Conservation (phyloP, 2,797 vertebrate species). For the Coreius guichenoti region DNA sequence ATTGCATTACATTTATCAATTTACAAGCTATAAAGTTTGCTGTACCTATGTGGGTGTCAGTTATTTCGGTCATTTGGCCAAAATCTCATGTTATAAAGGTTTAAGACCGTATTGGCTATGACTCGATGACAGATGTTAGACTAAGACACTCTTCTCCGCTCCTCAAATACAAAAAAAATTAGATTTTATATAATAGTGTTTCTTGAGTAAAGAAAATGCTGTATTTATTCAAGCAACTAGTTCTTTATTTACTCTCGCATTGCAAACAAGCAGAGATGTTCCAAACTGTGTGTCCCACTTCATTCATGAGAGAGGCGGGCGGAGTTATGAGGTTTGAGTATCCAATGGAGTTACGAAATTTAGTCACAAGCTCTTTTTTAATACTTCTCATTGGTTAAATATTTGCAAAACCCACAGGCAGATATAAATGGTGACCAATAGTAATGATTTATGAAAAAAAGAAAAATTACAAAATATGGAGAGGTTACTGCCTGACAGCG, state of each 20-base stretch:
- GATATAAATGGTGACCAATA: not conserved
- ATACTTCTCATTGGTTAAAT: not conserved
- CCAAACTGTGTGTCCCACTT: not conserved
- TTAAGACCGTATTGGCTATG: not conserved
- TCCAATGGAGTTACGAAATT: not conserved
- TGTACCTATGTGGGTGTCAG: not conserved
- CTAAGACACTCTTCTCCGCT: not conserved
- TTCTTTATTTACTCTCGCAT: too few relatives aligned
- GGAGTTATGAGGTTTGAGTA: not conserved
- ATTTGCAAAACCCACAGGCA: not conserved
- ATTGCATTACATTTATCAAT: not conserved
- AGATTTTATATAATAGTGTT: not conserved
- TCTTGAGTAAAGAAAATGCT: not conserved
- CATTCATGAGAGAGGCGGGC: not conserved
- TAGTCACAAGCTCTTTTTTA: not conserved
- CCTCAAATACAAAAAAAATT: not conserved
- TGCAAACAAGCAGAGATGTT: too few relatives aligned
- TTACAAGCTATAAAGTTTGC: not conserved
- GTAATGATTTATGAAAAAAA: not conserved
- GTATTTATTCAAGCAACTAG: too few relatives aligned
- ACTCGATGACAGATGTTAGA: not conserved
- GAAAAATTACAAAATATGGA: not conserved
- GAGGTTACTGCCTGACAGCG: not conserved
- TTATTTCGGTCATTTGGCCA: not conserved
- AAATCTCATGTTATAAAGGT: not conserved